Evolutionary conservation across 2,797 vertebrate species (phyloP), one percentile per base, ranked within the genome.

Genomic region (Sebastes aleutianus): DNA sequence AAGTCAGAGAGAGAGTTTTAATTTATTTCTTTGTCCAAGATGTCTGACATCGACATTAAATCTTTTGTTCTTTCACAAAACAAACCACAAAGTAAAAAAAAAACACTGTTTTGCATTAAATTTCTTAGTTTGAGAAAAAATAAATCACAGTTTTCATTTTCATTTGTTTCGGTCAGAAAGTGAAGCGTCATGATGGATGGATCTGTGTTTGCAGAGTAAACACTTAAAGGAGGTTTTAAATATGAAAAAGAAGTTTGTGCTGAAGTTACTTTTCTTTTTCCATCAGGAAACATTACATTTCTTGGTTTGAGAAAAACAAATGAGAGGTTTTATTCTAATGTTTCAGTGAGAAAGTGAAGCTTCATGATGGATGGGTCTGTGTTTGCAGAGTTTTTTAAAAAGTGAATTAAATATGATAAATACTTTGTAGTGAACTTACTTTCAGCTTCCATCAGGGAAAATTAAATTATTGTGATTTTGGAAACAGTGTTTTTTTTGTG

Each of bases 191-290:
- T 65, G 80, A 85, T 71, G 85, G 64, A 89, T 85, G 54, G 20
- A 66, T 78, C n/a, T 29, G 24, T 87, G 76, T 94, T 92, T 92
- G 74, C 79, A 68, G 12, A 75, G 8, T 47, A 54, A 76, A 78
- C 50, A 69, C 16, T 22, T 31, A 27, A 32, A 67, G 14, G 13
- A 22, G 29, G 13, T 31, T 31, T 64, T 29, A 32, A 34, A 66
- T 26, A n/a, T 59, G 1, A 50, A 75, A 81, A 36, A 1, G 5
- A 29, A 29, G 12, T 70, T 72, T 80, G 2, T 22, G 6, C 9
- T 50, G 12, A 56, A 26, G 10, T 27, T 36, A 18, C 18, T 59
- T 56, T 9, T 34, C 8, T 34, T 47, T 36, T 54, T 16, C 6
- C 2, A 36, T 29, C 27, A 29, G 27, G 27, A 29, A 29, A 29